A percentile compares a stretch with the other conserved stretches of the same genome.
These are phyloP conservation scores for Eustalomyia histrio DNA, from an alignment of 2,888 invertebrate genomes.

Conservation along the genomic window DNA sequence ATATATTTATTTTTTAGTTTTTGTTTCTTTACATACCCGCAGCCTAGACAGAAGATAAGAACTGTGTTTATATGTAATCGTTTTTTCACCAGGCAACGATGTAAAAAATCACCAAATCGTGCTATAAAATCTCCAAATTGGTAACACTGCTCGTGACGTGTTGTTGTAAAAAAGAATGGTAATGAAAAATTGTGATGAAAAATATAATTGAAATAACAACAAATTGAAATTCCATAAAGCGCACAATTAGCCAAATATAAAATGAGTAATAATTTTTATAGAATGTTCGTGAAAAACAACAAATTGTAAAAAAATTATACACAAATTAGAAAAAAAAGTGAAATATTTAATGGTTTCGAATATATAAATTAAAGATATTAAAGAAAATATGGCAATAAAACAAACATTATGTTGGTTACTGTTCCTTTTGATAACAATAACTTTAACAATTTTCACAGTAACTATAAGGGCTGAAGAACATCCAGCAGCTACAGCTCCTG, in stretches of 20 bases:
- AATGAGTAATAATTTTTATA: slow-evolving; percentile 42
- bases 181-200: too few species aligned
- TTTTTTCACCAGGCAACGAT: too few species aligned
- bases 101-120: too few species aligned
- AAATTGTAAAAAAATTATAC: background rate
- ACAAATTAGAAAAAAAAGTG: background rate
- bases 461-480: slow-evolving; percentile 47
- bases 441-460: slow-evolving; percentile 27
- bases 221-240: slow-evolving; percentile 26
- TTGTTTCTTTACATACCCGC: too few species aligned
- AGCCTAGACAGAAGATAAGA: too few species aligned
- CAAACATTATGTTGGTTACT: slow-evolving; percentile 22
- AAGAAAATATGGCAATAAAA: slow-evolving; percentile 52
- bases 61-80: too few species aligned
- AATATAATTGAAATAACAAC: slow-evolving; percentile 28
- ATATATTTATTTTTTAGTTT: too few species aligned
- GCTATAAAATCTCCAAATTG: too few species aligned
- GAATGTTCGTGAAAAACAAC: slow-evolving; percentile 36
- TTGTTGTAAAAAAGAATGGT: slow-evolving; percentile 27
- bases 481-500: background rate
- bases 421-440: slow-evolving; percentile 13
- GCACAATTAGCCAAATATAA: slow-evolving; percentile 25
- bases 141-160: slow-evolving; percentile 34
- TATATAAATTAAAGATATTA: background rate
- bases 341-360: background rate